phyloP scores from a whole-genome alignment of 2,113 vertebrate genomes.

The Cochlearius cochlearius region DNA sequence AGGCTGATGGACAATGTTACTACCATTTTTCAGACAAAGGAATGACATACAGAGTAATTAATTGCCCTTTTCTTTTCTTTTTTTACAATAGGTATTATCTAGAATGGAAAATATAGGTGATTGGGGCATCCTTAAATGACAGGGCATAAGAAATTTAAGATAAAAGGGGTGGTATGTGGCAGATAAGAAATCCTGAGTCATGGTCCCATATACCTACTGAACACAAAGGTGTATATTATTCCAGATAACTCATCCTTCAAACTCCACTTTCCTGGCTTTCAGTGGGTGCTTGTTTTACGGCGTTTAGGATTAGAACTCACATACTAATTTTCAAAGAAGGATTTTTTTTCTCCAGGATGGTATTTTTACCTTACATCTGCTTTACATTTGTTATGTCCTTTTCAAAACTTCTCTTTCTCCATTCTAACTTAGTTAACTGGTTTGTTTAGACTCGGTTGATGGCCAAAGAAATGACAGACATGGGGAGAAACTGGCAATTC shows the following conservation, averaged over 20 bases:
- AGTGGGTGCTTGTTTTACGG: fast-evolving
- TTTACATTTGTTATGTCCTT: background rate
- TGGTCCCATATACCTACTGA: background rate
- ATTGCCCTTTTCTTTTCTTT: background rate
- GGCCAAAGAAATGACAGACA: background rate
- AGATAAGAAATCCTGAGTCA: background rate
- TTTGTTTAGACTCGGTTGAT: background rate
- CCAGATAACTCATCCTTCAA: background rate
- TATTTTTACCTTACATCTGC: background rate
- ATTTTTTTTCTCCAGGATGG: background rate
- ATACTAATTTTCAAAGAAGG: background rate
- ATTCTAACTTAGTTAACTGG: background rate
- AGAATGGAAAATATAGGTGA: background rate
- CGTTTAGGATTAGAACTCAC: background rate
- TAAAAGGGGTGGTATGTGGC: background rate
- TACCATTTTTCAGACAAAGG: background rate
- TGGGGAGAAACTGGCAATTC: background rate
- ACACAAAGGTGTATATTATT: background rate
- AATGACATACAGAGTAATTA: background rate
- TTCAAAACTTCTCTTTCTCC: background rate
- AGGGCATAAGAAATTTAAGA: background rate
- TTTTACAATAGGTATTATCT: background rate
- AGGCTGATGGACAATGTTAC: background rate
- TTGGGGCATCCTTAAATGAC: background rate
- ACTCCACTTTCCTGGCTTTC: background rate